Evolutionary conservation across 2,113 vertebrate genomes (phyloP).

Genomic region (Pandion haliaetus): DNA sequence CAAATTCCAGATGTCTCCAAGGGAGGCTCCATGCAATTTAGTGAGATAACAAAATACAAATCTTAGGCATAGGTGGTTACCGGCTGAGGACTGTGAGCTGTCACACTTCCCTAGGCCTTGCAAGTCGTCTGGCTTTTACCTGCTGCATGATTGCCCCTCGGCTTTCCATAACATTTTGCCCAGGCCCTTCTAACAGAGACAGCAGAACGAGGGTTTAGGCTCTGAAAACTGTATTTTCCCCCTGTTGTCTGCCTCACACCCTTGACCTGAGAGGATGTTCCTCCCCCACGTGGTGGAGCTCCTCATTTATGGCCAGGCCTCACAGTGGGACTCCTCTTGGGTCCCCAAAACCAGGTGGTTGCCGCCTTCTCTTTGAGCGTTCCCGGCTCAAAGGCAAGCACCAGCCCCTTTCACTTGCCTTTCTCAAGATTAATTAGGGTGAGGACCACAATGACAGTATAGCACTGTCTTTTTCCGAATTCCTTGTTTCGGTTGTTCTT

Average conservation of each 20-base stretch:
- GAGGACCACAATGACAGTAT: background rate
- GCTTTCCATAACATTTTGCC: background rate
- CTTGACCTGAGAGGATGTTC: background rate
- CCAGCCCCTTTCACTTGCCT: background rate
- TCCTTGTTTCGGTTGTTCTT: background rate
- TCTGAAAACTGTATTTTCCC: background rate
- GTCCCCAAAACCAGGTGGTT: background rate
- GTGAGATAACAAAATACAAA: background rate
- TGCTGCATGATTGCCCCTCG: background rate
- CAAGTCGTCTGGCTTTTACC: background rate
- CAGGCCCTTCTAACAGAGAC: background rate
- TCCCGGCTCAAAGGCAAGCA: background rate
- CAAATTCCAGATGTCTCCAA: background rate
- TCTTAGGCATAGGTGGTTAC: background rate
- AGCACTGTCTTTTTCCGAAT: background rate
- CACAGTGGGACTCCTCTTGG: background rate
- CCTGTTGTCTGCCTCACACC: background rate
- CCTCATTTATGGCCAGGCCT: background rate
- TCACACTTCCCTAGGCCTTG: background rate
- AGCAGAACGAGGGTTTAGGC: accelerated
- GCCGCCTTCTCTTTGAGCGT: background rate
- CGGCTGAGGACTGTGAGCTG: background rate
- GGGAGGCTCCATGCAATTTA: background rate
- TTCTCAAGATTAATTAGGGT: background rate
- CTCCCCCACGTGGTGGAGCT: background rate